Evolutionary conservation across 2,797 vertebrate species (phyloP).

Genomic region (Mormyrus proboscirostris): DNA sequence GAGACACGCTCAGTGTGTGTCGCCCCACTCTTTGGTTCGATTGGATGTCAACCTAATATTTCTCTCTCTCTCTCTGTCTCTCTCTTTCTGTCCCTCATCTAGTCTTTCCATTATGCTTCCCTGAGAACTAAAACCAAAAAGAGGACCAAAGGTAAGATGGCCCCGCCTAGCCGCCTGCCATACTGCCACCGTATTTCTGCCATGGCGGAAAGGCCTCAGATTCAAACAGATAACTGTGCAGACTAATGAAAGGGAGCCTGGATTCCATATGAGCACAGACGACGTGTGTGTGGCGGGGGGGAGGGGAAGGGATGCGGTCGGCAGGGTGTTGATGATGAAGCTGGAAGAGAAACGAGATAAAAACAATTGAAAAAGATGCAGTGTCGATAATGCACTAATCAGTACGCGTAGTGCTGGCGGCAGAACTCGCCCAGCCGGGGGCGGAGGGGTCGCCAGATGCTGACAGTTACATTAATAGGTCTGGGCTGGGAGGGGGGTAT

Average conservation of each 20-base stretch:
- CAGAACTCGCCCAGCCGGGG: background rate
- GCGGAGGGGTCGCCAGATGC: background rate
- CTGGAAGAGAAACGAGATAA: background rate
- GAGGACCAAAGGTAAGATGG: slow-evolving; percentile 76
- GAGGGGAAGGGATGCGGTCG: background rate
- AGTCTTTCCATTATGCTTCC: slow-evolving; percentile 45
- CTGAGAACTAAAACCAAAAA: slow-evolving; percentile 85
- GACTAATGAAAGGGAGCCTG: background rate
- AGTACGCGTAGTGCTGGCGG: background rate
- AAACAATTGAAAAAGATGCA: background rate
- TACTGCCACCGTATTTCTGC: background rate
- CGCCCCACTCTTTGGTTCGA: background rate
- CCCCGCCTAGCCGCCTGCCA: background rate
- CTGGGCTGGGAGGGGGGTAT: background rate
- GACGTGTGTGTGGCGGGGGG: background rate
- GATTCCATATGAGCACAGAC: background rate
- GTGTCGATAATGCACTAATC: background rate
- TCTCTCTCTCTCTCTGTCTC: background rate
- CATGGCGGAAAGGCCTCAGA: background rate
- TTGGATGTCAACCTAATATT: background rate
- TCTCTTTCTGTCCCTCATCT: slow-evolving; percentile 20
- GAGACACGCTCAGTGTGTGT: background rate
- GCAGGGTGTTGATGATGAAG: background rate
- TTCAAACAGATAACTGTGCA: background rate
- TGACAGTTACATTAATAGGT: background rate